Evolutionary conservation across 2,797 vertebrate species (phyloP).

Genomic region (Bradypodion ventrale): DNA sequence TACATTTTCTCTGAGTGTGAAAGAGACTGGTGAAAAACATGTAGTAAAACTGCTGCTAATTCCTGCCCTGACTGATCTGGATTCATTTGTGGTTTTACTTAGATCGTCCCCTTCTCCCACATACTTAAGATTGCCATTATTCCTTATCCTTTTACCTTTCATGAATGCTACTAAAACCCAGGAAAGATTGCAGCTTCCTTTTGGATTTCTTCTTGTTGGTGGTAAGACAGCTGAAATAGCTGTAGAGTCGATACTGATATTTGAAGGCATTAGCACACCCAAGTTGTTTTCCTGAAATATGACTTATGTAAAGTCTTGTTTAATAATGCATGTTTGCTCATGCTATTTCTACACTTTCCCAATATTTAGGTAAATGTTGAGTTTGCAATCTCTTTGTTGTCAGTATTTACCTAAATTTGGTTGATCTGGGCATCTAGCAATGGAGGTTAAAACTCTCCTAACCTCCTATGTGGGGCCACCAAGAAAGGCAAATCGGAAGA

Average conservation of each 20-base stretch:
- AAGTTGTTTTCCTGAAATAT: background rate
- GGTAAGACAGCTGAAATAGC: conserved; percentile 5
- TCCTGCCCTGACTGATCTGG: background rate
- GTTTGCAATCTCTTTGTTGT: background rate
- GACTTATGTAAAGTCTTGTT: background rate
- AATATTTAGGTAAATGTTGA: background rate
- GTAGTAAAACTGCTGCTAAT: background rate
- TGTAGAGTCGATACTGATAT: conserved; percentile 4
- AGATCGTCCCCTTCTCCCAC: background rate
- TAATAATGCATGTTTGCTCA: background rate
- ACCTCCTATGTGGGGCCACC: too few species aligned
- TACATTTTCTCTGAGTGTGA: background rate
- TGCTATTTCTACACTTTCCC: background rate
- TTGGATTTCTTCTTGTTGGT: background rate
- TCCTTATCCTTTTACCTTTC: background rate
- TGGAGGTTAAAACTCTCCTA: background rate
- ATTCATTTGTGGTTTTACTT: background rate
- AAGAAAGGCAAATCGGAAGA: background rate
- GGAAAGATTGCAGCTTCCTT: background rate
- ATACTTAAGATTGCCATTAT: background rate
- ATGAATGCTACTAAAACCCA: background rate
- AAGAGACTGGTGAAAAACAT: background rate
- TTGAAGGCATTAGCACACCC: conserved; percentile 13
- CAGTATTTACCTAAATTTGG: background rate
- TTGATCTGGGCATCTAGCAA: too few species aligned